These are phyloP conservation scores for Aphrocallistes beatrix DNA, from an alignment of 37 sponge, comb jelly and placozoan genomes.

Conservation along the genomic window DNA sequence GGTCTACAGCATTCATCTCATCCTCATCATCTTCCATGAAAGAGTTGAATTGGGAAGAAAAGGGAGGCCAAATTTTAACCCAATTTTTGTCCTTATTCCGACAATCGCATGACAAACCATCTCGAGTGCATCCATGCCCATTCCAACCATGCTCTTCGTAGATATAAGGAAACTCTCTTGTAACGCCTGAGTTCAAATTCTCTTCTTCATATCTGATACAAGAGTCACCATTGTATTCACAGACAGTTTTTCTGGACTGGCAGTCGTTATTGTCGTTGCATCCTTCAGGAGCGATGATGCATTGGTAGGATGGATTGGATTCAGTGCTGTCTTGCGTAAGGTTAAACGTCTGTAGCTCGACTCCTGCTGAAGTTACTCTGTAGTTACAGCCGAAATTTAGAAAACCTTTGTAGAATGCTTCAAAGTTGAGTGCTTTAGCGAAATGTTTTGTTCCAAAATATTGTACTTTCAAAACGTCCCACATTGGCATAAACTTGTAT, in stretches of 20 bases:
- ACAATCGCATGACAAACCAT: no score
- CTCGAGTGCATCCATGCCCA: no score
- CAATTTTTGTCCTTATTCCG: no score
- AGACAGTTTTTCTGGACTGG: slow-evolving; percentile 10
- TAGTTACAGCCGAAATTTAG: slow-evolving; percentile 12
- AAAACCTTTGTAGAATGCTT: slow-evolving; percentile 28
- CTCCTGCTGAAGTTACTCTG: not conserved
- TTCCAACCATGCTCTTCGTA: no score
- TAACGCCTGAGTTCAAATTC: not conserved
- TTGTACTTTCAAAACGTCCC: slow-evolving; percentile 3
- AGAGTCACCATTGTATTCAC: slow-evolving; percentile 25
- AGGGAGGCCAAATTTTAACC: no score
- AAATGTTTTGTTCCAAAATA: slow-evolving; percentile 24
- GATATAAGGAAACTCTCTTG: not conserved
- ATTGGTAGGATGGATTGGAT: slow-evolving; percentile 15
- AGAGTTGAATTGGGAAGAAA: no score
- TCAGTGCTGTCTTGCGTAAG: not conserved
- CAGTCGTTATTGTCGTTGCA: slow-evolving; percentile 24
- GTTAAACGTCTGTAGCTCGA: not conserved
- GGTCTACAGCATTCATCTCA: no score
- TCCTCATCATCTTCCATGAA: no score
- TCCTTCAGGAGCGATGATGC: slow-evolving; percentile 23
- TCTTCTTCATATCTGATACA: slow-evolving; percentile 17
- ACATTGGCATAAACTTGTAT: slow-evolving; percentile 18
- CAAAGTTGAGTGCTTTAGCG: slow-evolving; percentile 22